Evolutionary conservation across 2,113 vertebrate species (phyloP).

Genomic region (Diadophis punctatus): DNA sequence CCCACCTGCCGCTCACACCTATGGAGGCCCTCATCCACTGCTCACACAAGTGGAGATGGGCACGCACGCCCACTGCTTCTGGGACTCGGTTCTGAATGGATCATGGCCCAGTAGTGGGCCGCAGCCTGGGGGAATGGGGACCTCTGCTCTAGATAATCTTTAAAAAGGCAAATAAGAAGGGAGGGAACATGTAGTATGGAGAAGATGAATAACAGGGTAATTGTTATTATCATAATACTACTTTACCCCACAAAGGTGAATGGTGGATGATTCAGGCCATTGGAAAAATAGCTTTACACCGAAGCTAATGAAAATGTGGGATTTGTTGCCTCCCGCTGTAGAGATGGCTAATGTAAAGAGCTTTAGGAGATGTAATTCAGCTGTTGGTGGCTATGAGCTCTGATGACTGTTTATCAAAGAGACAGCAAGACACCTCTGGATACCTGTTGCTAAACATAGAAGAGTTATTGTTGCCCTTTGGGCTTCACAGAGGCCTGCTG

Average conservation of each 20-base stretch:
- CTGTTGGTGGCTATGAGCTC: neutral
- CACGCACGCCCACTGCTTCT: accelerated
- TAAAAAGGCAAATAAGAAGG: neutral
- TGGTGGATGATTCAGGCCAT: neutral
- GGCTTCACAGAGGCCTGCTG: neutral
- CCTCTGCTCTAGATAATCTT: neutral
- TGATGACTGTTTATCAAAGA: neutral
- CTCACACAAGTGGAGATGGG: no score
- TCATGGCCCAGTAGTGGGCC: no score
- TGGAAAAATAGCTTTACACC: neutral
- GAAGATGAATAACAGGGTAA: neutral
- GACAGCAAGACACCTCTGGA: neutral
- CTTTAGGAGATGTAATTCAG: neutral
- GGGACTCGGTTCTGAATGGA: no score
- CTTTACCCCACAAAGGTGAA: neutral
- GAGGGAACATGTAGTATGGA: neutral
- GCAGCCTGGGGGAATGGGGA: no score
- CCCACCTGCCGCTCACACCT: no score
- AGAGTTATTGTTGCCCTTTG: neutral
- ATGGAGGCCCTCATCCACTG: no score
- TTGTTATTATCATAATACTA: neutral
- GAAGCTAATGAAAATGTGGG: neutral
- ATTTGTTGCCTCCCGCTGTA: neutral
- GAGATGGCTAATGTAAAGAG: no score
- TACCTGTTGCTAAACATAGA: neutral